phyloP scores from a whole-genome alignment of 2,797 vertebrate genomes.

The Molossus alvarezi region DNA sequence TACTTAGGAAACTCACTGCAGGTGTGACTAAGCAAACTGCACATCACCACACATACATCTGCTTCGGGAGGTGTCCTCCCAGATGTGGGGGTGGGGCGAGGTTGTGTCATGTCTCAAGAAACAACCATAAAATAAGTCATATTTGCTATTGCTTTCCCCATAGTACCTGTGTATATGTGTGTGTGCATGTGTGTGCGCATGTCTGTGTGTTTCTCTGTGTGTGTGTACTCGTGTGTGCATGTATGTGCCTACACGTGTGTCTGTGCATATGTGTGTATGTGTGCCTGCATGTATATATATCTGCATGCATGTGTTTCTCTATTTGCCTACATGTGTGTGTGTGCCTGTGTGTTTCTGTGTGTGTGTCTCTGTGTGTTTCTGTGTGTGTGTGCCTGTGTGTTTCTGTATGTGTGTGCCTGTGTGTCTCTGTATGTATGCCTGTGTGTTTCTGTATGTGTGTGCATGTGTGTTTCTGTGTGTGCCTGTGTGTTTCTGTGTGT shows the following conservation, averaged over 20 bases:
- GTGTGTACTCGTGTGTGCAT: neutral
- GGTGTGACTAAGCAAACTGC: neutral
- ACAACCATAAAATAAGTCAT: neutral
- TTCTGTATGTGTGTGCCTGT: no score
- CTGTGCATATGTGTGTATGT: no score
- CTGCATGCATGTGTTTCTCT: neutral
- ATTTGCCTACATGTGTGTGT: no score
- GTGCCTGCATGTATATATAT: fast-evolving
- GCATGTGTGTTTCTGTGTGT: no score
- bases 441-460: no score
- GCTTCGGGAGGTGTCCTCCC: neutral
- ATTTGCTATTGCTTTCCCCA: neutral
- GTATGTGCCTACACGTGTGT: fast-evolving
- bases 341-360: no score
- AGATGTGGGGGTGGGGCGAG: neutral
- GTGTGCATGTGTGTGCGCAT: fast-evolving
- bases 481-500: no score
- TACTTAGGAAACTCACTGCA: no score
- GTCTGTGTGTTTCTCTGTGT: fast-evolving
- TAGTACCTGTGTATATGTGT: fast-evolving
- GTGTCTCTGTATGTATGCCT: no score
- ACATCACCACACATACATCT: fast-evolving
- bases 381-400: no score
- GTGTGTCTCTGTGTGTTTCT: no score
- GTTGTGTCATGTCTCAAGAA: neutral